Evolutionary conservation across 2,888 invertebrate species (phyloP).

Genomic region (Dioctria rufipes): DNA sequence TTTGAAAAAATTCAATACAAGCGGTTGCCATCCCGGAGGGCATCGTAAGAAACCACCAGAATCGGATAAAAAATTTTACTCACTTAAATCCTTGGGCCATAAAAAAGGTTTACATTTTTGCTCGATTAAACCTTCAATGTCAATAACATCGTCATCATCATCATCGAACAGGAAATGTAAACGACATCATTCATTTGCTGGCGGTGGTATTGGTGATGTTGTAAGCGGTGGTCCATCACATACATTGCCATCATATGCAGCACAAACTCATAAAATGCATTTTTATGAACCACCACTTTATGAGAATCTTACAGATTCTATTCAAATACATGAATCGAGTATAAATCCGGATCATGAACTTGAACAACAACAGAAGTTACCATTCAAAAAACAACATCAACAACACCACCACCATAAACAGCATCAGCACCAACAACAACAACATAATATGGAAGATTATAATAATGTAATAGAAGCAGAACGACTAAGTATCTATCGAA

Average conservation of each 20-base stretch:
- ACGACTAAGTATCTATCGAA: conserved; percentile 70
- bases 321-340: conserved; percentile 75
- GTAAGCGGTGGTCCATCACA: conserved; percentile 46
- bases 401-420: conserved; percentile 26
- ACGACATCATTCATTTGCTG: conserved; percentile 71
- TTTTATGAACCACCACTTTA: conserved; percentile 72
- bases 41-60: conserved; percentile 55
- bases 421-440: neutral
- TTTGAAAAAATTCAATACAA: conserved; percentile 65
- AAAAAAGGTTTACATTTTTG: conserved; percentile 61
- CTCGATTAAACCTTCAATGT: conserved; percentile 58
- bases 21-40: conserved; percentile 49
- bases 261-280: conserved; percentile 63
- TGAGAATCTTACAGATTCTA: conserved; percentile 79
- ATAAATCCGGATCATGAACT: conserved; percentile 22
- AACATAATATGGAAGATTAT: conserved; percentile 64
- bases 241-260: conserved; percentile 54
- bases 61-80: conserved; percentile 65
- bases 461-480: conserved; percentile 68
- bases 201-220: conserved; percentile 68
- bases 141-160: neutral
- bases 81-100: conserved; percentile 65
- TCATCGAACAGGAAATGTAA: conserved; percentile 65
- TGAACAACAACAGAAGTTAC: neutral
- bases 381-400: conserved; percentile 64